Conservation (phyloP, 2,113 vertebrate genomes). For the Anolis carolinensis region DNA sequence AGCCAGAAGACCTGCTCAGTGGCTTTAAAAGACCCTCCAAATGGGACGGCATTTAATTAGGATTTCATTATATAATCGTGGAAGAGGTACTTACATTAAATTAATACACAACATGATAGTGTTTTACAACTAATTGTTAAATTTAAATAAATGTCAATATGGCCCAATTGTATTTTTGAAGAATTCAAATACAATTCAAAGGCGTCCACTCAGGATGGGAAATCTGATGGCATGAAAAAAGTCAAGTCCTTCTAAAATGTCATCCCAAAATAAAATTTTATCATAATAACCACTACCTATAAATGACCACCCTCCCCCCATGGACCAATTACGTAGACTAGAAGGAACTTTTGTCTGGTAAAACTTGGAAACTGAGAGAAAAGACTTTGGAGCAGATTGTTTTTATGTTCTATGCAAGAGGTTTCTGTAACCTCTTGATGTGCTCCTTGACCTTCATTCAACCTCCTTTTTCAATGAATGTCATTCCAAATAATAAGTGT, state of each 20-base stretch:
- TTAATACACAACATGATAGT: neutral
- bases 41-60: too few species aligned
- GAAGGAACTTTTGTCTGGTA: neutral
- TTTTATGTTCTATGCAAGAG: neutral
- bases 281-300: neutral
- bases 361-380: neutral
- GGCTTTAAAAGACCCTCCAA: too few species aligned
- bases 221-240: neutral
- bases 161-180: neutral
- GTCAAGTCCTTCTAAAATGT: neutral
- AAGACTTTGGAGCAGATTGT: neutral
- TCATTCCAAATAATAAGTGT: conserved; percentile 5
- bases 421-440: neutral
- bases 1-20: too few species aligned
- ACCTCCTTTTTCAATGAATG: neutral
- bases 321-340: neutral
- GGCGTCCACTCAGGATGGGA: neutral
- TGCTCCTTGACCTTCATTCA: conserved; percentile 5
- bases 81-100: too few species aligned
- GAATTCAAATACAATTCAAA: neutral
- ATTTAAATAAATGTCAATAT: neutral
- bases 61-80: too few species aligned
- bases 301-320: neutral
- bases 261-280: neutral
- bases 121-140: neutral